phyloP scores from a whole-genome alignment of 2,797 vertebrate genomes.

The Agapornis canus region DNA sequence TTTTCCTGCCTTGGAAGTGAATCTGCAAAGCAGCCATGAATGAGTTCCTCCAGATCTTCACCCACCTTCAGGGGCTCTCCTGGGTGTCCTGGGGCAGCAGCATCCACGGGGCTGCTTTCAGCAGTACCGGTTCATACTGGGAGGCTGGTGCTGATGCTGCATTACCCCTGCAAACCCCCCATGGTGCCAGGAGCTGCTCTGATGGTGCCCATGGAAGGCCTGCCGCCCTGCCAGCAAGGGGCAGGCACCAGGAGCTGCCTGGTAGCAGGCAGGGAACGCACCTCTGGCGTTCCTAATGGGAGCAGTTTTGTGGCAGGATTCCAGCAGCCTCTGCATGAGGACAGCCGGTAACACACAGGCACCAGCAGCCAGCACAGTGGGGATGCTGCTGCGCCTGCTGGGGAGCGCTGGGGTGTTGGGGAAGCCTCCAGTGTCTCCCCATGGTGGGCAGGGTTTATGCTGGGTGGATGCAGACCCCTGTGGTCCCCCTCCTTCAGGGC shows the following conservation, averaged over 20 bases:
- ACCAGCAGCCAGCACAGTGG: background rate
- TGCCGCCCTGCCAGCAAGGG: rapidly evolving
- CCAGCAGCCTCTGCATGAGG: background rate
- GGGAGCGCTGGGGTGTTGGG: background rate
- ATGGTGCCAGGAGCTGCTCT: background rate
- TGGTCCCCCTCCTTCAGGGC: background rate
- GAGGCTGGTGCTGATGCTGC: background rate
- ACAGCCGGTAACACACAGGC: rapidly evolving
- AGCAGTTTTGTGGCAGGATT: background rate
- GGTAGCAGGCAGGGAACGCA: rapidly evolving
- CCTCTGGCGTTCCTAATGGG: background rate
- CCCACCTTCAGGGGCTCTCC: background rate
- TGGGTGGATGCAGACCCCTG: background rate
- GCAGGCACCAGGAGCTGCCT: background rate
- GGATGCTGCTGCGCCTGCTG: background rate
- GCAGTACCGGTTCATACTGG: rapidly evolving
- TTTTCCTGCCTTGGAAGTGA: background rate
- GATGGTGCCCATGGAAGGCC: background rate
- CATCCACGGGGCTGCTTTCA: background rate
- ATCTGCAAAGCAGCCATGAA: background rate
- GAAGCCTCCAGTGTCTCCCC: background rate
- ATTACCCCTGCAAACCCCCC: background rate
- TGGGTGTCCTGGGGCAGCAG: rapidly evolving
- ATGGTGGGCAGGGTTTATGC: background rate
- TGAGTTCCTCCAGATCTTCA: background rate